phyloP scores from a whole-genome alignment of 1,140 invertebrate species.

The Tachypleus tridentatus region DNA sequence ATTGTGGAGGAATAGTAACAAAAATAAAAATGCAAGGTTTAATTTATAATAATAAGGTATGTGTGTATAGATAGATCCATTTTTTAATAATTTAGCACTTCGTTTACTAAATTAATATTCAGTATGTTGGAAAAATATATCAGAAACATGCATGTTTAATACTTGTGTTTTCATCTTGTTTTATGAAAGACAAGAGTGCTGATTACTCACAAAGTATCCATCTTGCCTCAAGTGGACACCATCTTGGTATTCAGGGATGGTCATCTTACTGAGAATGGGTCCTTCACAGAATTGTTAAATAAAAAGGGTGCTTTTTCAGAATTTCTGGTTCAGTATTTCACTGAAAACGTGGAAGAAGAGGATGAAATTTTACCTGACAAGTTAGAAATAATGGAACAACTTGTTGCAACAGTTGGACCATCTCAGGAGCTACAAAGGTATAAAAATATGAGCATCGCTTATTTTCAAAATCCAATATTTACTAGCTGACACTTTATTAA shows the following conservation, averaged over 20 bases:
- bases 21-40: too few species aligned
- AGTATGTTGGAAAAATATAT: too few species aligned
- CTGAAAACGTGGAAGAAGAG: slow-evolving; percentile 12
- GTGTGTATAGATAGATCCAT: too few species aligned
- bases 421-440: slow-evolving; percentile 11
- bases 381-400: slow-evolving; percentile 20
- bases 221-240: slow-evolving; percentile 36
- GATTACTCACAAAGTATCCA: slow-evolving; percentile 32
- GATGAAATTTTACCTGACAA: slow-evolving; percentile 21
- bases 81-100: too few species aligned
- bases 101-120: too few species aligned
- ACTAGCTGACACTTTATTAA: too few species aligned
- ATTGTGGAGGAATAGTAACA: too few species aligned
- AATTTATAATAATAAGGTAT: too few species aligned
- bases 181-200: slow-evolving; percentile 29
- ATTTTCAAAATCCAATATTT: too few species aligned
- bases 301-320: slow-evolving; percentile 34
- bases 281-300: slow-evolving; percentile 33
- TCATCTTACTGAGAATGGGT: slow-evolving; percentile 35
- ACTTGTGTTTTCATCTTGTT: too few species aligned
- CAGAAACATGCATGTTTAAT: too few species aligned
- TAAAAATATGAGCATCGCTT: too few species aligned
- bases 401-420: slow-evolving; percentile 14
- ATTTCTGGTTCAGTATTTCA: slow-evolving; percentile 30
- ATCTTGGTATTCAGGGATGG: slow-evolving; percentile 40